phyloP scores from a whole-genome alignment of 2,797 vertebrate genomes.

The Muraenolepis orangiensis region DNA sequence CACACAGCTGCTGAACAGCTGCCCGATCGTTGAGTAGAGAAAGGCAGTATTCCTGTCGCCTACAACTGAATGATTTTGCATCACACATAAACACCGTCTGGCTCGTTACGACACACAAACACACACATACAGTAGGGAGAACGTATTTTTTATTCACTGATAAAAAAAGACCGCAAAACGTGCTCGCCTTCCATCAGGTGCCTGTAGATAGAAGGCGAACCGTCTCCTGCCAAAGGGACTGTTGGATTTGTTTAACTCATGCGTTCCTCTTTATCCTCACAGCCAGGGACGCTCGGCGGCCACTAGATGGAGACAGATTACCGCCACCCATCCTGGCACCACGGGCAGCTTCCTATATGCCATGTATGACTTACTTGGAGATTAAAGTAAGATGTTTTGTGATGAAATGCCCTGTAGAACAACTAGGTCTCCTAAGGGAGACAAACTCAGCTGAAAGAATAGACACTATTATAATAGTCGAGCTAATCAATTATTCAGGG shows the following conservation, averaged over 20 bases:
- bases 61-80: conserved; percentile 46
- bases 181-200: conserved; percentile 26
- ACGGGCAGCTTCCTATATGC: not conserved
- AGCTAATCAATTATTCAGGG: not conserved
- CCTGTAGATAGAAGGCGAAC: conserved; percentile 25
- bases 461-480: not conserved
- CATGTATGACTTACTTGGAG: not conserved
- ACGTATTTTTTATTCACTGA: conserved; percentile 28
- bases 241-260: not conserved
- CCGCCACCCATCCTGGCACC: not conserved
- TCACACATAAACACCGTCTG: conserved; percentile 33
- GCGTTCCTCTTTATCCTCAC: conserved; percentile 1
- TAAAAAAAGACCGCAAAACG: conserved; percentile 42
- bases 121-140: conserved; percentile 5
- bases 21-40: conserved; percentile 47
- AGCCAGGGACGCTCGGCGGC: not conserved
- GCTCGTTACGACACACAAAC: conserved; percentile 30
- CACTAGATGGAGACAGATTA: not conserved
- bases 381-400: not conserved
- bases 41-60: conserved; percentile 43
- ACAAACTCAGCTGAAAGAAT: not conserved
- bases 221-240: not conserved
- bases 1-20: conserved; percentile 68
- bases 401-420: not conserved
- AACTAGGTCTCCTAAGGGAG: not conserved